phyloP scores from a whole-genome alignment of 2,888 invertebrate species.

The Oxyteleia sp. region DNA sequence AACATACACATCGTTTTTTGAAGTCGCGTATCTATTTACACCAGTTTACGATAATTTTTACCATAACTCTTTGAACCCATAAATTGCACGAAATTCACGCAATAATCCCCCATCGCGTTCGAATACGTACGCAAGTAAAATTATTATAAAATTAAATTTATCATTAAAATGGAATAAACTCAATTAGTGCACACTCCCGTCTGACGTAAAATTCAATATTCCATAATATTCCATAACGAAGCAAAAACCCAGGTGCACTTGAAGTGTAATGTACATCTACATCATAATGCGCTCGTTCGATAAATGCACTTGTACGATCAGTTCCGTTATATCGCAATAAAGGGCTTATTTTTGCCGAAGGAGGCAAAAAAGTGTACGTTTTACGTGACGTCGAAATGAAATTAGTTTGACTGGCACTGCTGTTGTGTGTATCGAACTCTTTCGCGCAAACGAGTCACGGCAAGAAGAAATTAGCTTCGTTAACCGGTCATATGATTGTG shows the following conservation, averaged over 20 bases:
- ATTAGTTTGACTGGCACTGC: slow-evolving; percentile 58
- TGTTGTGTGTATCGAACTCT: slow-evolving; percentile 51
- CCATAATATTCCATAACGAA: slow-evolving; percentile 53
- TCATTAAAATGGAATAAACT: slow-evolving; percentile 37
- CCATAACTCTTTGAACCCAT: too few species aligned
- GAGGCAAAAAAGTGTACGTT: slow-evolving; percentile 7
- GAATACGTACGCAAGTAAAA: background rate
- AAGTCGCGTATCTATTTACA: too few species aligned
- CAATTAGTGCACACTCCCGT: slow-evolving; percentile 32
- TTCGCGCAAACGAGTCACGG: slow-evolving; percentile 61
- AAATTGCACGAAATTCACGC: background rate
- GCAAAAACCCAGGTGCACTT: slow-evolving; percentile 53
- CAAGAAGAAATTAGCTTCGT: slow-evolving; percentile 69
- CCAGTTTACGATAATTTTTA: too few species aligned
- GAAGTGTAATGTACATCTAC: slow-evolving; percentile 53
- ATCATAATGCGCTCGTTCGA: slow-evolving; percentile 51
- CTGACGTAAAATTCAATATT: slow-evolving; percentile 59
- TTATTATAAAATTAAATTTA: slow-evolving; percentile 22
- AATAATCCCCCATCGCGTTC: background rate
- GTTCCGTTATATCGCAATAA: slow-evolving; percentile 39
- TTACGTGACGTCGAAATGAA: slow-evolving; percentile 57
- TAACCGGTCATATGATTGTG: slow-evolving; percentile 69
- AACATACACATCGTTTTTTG: too few species aligned
- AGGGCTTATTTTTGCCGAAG: slow-evolving; percentile 37
- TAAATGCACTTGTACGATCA: slow-evolving; percentile 50